Conservation (phyloP, 2,888 invertebrate genomes). For the Helobdella robusta region DNA sequence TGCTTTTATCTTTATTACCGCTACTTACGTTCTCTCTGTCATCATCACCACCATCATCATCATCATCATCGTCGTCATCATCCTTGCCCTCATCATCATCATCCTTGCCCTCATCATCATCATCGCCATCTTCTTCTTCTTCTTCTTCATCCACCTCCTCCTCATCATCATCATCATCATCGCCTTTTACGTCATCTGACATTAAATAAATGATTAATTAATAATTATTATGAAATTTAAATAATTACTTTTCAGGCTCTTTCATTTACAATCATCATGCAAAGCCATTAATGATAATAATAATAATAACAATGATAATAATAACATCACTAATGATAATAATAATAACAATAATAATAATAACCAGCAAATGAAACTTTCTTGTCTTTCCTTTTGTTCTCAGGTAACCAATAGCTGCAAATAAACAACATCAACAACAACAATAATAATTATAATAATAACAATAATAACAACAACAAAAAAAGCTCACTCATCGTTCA, state of each 20-base stretch:
- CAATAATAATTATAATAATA: too few species aligned
- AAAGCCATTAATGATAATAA: too few species aligned
- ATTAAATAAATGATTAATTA: too few species aligned
- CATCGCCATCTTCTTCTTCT: neutral
- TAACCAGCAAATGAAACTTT: neutral
- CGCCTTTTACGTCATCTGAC: neutral
- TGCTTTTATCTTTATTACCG: neutral
- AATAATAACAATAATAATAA: too few species aligned
- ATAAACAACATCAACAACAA: too few species aligned
- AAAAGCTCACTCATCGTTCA: neutral
- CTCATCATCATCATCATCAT: slow-evolving; percentile 1
- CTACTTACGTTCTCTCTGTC: neutral
- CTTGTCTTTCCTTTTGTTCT: slow-evolving; percentile 5
- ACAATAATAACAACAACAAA: too few species aligned
- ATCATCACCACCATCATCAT: slow-evolving; percentile 1
- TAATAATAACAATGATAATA: too few species aligned
- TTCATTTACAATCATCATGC: too few species aligned
- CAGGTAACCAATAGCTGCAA: too few species aligned
- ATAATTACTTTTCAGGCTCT: too few species aligned
- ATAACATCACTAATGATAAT: too few species aligned
- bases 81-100: neutral
- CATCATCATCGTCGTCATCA: neutral
- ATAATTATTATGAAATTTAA: too few species aligned
- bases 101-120: neutral
- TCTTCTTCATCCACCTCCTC: neutral